phyloP scores from a whole-genome alignment of 2,888 invertebrate species.

The Lordiphosa fenestrarum region DNA sequence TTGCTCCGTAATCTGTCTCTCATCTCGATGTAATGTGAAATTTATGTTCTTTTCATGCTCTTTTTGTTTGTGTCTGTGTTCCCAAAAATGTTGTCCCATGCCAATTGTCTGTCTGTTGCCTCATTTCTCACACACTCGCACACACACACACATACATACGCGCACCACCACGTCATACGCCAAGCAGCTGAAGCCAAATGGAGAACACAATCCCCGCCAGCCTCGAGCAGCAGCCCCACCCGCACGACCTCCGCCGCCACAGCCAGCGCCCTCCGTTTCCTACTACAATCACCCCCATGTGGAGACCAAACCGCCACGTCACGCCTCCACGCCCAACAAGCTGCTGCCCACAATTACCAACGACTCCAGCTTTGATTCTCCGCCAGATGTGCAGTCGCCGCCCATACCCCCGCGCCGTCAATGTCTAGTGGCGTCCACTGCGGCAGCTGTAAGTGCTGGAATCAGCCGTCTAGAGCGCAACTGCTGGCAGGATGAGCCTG shows the following conservation, averaged over 20 bases:
- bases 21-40: conserved; percentile 39
- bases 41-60: conserved; percentile 44
- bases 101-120: conserved; percentile 16
- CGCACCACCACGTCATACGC: conserved; percentile 37
- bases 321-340: conserved; percentile 47
- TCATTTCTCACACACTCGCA: conserved; percentile 31
- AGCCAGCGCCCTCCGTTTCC: conserved; percentile 32
- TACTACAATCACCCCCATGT: conserved; percentile 72
- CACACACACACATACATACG: conserved; percentile 17
- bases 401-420: conserved; percentile 78
- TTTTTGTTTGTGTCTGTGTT: conserved; percentile 43
- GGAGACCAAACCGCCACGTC: conserved; percentile 56
- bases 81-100: conserved; percentile 11
- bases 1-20: conserved; percentile 24
- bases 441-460: conserved; percentile 73
- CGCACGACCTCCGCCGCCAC: conserved; percentile 60
- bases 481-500: conserved; percentile 70
- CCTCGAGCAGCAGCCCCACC: conserved; percentile 52
- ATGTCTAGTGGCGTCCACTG: conserved; percentile 63
- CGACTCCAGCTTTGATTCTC: conserved; percentile 77
- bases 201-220: conserved; percentile 55
- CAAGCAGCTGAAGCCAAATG: conserved; percentile 76
- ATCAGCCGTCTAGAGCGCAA: conserved; percentile 73
- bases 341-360: conserved; percentile 60
- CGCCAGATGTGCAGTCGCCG: conserved; percentile 79